Percentiles rank a stretch among this genome's conserved stretches.
Conservation (phyloP, 2,797 vertebrate genomes). For the Tapirus indicus region DNA sequence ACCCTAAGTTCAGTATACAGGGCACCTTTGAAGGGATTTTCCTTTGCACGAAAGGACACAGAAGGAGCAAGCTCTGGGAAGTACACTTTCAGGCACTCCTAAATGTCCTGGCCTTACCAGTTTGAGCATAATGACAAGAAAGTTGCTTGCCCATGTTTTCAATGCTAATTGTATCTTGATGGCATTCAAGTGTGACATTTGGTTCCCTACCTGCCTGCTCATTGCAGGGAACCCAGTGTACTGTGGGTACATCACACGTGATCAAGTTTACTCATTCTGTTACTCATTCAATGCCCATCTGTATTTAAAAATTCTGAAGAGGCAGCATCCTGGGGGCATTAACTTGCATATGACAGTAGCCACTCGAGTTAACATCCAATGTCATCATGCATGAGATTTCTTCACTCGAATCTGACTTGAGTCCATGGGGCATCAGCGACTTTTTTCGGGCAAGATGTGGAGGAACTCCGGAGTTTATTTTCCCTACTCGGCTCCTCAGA, state of each 20-base stretch:
- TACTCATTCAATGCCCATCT: not conserved
- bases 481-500: constrained; percentile 76
- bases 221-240: accelerated
- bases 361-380: not conserved
- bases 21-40: not conserved
- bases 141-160: not conserved
- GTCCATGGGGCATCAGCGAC: accelerated
- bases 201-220: not conserved
- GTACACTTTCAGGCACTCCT: not conserved
- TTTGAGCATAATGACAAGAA: not conserved
- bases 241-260: not conserved
- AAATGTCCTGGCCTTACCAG: not conserved
- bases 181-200: not conserved
- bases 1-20: not conserved
- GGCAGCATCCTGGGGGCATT: accelerated
- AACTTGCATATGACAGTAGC: not conserved
- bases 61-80: not conserved
- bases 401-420: not conserved
- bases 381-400: accelerated
- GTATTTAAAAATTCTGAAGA: not conserved
- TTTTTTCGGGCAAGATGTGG: not conserved
- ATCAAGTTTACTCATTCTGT: not conserved
- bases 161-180: not conserved
- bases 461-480: constrained; percentile 82
- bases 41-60: not conserved